Percentiles rank a stretch among this genome's conserved stretches.
Conservation (phyloP, 2,113 vertebrate genomes). For the Odocoileus hemionus region DNA sequence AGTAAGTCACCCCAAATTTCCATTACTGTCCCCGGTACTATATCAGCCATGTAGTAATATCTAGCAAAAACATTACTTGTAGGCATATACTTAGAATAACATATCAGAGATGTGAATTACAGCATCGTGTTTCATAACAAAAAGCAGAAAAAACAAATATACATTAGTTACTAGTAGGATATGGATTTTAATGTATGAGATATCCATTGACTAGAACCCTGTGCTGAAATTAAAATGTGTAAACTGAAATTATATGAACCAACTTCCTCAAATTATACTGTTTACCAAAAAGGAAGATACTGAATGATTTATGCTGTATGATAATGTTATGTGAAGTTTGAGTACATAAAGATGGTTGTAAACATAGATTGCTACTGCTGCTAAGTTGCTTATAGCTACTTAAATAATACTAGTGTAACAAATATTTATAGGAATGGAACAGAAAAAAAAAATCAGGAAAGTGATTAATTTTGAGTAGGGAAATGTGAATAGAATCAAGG, state of each 20-base stretch:
- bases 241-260: neutral
- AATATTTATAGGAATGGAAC: neutral
- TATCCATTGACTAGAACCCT: neutral
- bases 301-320: conserved; percentile 28
- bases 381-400: neutral
- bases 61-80: neutral
- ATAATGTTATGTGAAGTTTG: neutral
- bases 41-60: neutral
- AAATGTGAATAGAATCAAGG: neutral
- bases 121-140: neutral
- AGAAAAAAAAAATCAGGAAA: neutral
- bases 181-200: neutral
- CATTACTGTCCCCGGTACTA: neutral
- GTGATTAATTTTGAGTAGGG: neutral
- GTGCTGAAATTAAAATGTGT: neutral
- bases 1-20: neutral
- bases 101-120: neutral
- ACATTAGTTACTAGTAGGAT: neutral
- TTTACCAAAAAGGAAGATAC: neutral
- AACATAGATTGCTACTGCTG: neutral
- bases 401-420: conserved; percentile 19
- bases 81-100: neutral
- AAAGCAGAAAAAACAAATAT: neutral
- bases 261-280: neutral
- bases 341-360: neutral